Conservation (phyloP, 1,140 invertebrate genomes). For the Drosophila mayri region DNA sequence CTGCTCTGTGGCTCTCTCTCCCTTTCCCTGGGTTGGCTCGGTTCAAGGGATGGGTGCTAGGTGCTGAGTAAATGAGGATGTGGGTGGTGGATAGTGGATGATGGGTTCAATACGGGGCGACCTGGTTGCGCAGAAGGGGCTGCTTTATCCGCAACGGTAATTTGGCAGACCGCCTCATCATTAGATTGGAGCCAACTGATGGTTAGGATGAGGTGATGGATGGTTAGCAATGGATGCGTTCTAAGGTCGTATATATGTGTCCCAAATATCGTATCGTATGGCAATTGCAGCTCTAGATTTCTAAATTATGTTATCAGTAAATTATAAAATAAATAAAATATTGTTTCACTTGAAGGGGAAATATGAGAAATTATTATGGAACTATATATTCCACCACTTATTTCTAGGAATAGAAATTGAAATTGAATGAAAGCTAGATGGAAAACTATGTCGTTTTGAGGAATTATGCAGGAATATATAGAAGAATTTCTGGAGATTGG, state of each 20-base stretch:
- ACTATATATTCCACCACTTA: background rate
- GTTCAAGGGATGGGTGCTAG: slow-evolving; percentile 3
- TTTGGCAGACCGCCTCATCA: slow-evolving; percentile 1
- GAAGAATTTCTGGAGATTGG: background rate
- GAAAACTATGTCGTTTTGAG: background rate
- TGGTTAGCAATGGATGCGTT: background rate
- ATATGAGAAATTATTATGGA: background rate
- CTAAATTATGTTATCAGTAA: background rate
- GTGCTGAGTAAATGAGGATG: slow-evolving; percentile 5
- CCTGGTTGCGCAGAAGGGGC: slow-evolving; percentile 1
- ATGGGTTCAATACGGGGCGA: background rate
- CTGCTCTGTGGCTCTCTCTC: slow-evolving; percentile 11
- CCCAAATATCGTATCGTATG: slow-evolving; percentile 9
- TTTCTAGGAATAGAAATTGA: background rate
- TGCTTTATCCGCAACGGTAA: slow-evolving; percentile 10
- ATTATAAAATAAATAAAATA: background rate
- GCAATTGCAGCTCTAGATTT: background rate
- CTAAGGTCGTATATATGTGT: background rate
- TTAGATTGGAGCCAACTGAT: slow-evolving; percentile 20
- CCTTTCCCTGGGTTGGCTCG: slow-evolving; percentile 26
- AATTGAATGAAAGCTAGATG: background rate
- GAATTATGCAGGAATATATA: background rate
- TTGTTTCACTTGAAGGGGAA: background rate
- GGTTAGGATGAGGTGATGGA: slow-evolving; percentile 10
- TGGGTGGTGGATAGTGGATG: background rate